These are phyloP conservation scores for Hetaerina titia DNA, from an alignment of 2,888 invertebrate species.

Conservation along the genomic window DNA sequence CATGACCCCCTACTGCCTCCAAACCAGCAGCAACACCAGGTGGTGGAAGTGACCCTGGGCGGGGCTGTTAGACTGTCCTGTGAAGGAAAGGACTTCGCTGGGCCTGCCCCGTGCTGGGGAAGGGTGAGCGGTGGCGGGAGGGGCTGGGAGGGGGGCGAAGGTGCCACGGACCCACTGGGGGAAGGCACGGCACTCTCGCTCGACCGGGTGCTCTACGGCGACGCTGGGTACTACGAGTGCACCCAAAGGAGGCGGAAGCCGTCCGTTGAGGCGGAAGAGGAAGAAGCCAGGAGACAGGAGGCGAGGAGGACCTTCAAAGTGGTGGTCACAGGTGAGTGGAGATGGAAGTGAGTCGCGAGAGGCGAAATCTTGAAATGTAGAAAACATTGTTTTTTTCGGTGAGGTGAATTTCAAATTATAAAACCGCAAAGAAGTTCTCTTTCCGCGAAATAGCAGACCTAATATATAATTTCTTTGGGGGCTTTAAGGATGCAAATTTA, in stretches of 20 bases:
- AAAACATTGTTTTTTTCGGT: too few species aligned
- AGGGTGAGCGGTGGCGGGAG: conserved; percentile 77
- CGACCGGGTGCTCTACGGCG: conserved; percentile 87
- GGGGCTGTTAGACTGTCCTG: conserved; percentile 93
- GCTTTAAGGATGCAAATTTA: too few species aligned
- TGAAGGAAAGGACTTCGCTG: conserved; percentile 80
- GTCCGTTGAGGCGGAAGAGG: conserved; percentile 71
- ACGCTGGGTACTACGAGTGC: conserved; percentile 88
- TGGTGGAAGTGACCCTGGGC: conserved; percentile 88
- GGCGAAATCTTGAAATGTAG: background rate
- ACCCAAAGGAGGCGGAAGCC: conserved; percentile 80
- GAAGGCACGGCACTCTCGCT: conserved; percentile 82
- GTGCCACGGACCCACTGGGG: conserved; percentile 78
- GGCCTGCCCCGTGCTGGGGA: conserved; percentile 83
- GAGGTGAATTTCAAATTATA: too few species aligned
- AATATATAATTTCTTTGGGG: too few species aligned
- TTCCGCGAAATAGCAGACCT: too few species aligned
- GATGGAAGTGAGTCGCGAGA: background rate
- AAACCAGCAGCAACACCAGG: conserved; percentile 71
- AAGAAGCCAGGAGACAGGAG: conserved; percentile 72
- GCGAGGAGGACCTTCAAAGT: conserved; percentile 76
- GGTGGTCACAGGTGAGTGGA: conserved; percentile 77
- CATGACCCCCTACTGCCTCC: conserved; percentile 50
- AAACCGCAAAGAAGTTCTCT: too few species aligned
- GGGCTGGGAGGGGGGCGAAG: conserved; percentile 75